Base-by-base conservation (phyloP, 2,888 invertebrate species). In the Ecdyonurus torrentis region DNA sequence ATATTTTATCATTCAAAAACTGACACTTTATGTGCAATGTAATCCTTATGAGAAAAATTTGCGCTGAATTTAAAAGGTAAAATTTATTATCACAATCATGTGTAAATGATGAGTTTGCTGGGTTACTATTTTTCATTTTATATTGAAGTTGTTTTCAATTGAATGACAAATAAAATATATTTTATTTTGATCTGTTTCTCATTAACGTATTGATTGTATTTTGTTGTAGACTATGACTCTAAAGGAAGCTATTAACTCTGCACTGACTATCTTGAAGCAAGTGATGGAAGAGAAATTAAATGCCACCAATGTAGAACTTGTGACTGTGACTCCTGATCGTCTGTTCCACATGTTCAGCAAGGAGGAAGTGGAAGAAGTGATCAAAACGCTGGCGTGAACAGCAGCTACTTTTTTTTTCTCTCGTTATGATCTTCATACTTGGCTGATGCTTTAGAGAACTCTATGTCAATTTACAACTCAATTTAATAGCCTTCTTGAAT, bases 221-320 rank as follows among this genome's bases (percentile, higher is more conserved):
- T 62, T 23, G 19, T 73, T 76, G 15, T 81, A 91, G 79, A 89
- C 92, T 23, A 94, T 99, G 90, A 92, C 91, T 0, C 75, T 99
- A 61, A 85, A 86, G 67, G 97, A 98, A 78, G 98, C 97, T 0
- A 87, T 91, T 66, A 92, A 91, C 71, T 79, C 91, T 18, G 89
- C 95, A 0, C 78, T 99, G 63, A 91, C 89, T 15, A 98, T 98
- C 70, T 78, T 99, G 23, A 99, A 99, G 75, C 98, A 99, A 77
- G 98, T 99, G 0, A 99, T 99, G 99, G 99, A 99, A 74, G 99
- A 99, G 75, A 99, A 98, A 75, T 78, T 99, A 1, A 97, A 90
- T 65, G 90, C 94, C 65, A 92, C 89, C 63, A 99, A 99, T 76
- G 96, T 99, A 62, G 99, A 99, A 78, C 91, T 97, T 67, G 93